Percentiles rank a stretch among this genome's conserved stretches.
These are phyloP conservation scores for Conomelus anceps DNA, from an alignment of 2,888 invertebrate genomes.

Conservation along the genomic window DNA sequence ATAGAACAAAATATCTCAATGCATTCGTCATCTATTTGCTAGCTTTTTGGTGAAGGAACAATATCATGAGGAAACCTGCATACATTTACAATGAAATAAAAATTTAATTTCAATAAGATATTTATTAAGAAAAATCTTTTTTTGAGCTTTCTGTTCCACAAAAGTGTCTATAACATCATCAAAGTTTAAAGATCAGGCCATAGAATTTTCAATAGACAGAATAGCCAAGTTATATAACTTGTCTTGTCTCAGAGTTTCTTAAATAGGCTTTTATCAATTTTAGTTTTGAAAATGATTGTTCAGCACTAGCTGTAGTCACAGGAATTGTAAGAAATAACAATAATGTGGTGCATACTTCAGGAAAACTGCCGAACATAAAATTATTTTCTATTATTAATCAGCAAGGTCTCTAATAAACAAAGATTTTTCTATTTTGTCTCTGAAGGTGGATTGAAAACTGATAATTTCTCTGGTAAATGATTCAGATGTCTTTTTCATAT, in stretches of 20 bases:
- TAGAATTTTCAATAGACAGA: not conserved
- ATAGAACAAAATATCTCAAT: too few relatives aligned
- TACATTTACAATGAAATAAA: too few relatives aligned
- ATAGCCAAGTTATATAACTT: not conserved
- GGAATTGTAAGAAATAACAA: not conserved
- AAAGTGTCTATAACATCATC: not conserved
- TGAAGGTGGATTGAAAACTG: not conserved
- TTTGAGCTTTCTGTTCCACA: not conserved
- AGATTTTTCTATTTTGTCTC: not conserved
- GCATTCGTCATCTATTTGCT: too few relatives aligned
- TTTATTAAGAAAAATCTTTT: not conserved
- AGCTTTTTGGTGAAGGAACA: too few relatives aligned
- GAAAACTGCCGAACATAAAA: not conserved
- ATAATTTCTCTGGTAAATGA: not conserved
- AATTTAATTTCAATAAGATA: too few relatives aligned
- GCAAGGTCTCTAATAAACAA: not conserved
- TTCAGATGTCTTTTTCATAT: not conserved
- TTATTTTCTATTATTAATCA: not conserved
- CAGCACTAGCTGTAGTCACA: too few relatives aligned
- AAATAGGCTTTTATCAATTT: not conserved
- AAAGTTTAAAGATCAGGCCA: not conserved
- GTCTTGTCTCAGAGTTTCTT: not conserved
- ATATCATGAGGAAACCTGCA: too few relatives aligned
- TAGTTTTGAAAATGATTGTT: not conserved
- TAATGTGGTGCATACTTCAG: not conserved